Conservation (phyloP, 2,113 vertebrate species). For the Oreocharis arfaki region DNA sequence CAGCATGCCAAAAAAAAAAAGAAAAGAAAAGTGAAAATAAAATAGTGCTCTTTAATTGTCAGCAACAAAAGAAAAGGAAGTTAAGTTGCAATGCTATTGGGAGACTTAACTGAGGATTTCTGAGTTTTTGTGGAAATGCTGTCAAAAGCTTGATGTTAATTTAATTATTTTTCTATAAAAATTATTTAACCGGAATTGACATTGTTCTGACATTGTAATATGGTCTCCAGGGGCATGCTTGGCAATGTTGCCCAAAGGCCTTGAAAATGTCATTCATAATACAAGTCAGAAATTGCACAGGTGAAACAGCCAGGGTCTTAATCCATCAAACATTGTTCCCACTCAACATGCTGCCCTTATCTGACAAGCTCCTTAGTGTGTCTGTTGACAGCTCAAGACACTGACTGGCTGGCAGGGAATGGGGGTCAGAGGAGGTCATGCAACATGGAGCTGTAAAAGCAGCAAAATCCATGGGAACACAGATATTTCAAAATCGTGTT, state of each 20-base stretch:
- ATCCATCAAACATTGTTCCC: conserved; percentile 29
- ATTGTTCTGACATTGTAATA: conserved; percentile 50
- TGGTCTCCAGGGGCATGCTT: conserved; percentile 11
- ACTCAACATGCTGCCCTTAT: conserved; percentile 5
- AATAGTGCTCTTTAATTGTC: not conserved
- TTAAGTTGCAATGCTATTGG: not conserved
- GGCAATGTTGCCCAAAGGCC: conserved; percentile 16
- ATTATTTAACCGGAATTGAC: conserved; percentile 27
- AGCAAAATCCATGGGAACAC: not conserved
- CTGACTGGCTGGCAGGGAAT: not conserved
- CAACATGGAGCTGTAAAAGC: not conserved
- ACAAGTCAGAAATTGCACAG: conserved; percentile 18
- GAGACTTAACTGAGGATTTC: not conserved
- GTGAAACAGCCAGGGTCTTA: conserved; percentile 36
- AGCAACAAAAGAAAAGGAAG: not conserved
- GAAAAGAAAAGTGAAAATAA: not conserved
- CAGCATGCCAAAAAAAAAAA: not conserved
- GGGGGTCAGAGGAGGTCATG: not conserved
- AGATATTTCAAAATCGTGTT: not conserved
- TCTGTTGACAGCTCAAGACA: conserved; percentile 22
- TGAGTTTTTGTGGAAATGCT: not conserved
- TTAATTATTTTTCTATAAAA: conserved; percentile 28
- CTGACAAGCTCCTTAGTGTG: conserved; percentile 48
- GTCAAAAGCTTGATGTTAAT: conserved; percentile 3
- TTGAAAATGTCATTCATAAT: conserved; percentile 44